Evolutionary conservation across 2,888 invertebrate genomes (phyloP), one percentile per base, ranked within the genome.

Genomic region (Gortyna flavago): DNA sequence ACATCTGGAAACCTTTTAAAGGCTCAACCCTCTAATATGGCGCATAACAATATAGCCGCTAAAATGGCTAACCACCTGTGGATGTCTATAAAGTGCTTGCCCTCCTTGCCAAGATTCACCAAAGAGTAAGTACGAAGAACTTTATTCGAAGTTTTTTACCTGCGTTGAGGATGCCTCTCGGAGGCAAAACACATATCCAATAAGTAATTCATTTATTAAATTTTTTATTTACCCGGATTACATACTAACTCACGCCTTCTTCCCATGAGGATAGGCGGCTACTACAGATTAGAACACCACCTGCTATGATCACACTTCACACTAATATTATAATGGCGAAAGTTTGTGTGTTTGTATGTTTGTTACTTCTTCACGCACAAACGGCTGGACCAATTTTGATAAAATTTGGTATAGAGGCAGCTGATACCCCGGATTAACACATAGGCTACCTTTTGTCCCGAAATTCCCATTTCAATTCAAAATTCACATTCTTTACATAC

Each of bases 21-120:
- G 62, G 48, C 67, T 59, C 73, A 51, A 72, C 57, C 51, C 66
- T 79, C 70, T 83, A 85, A 88, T 82, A 81, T 83, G 78, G 71
- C 79, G 82, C 84, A 77, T 77, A 85, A 81, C 83, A 85, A 87
- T 81, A 83, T 85, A 78, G 77, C 67, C 69, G 69, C 78, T 82
- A 72, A 85, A 87, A 88, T 90, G 90, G 90, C 84, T 84, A 91
- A 90, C 93, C 93, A 93, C 93, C 93, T 93, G 93, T 93, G 87
- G 93, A 90, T 85, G 87, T 79, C 83, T 83, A 80, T 87, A 84
- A 83, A 89, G 87, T 85, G 77, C 80, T 79, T 77, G 78, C 89
- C 82, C 86, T 85, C 79, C 87, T 82, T 72, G 72, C 75, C 62
- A 77, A 73, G 68, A 80, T 57, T 65, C 74, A 61, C 2, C 89